These are phyloP conservation scores for Acrocephalus arundinaceus DNA, from an alignment of 2,113 vertebrate species.

Conservation along the genomic window DNA sequence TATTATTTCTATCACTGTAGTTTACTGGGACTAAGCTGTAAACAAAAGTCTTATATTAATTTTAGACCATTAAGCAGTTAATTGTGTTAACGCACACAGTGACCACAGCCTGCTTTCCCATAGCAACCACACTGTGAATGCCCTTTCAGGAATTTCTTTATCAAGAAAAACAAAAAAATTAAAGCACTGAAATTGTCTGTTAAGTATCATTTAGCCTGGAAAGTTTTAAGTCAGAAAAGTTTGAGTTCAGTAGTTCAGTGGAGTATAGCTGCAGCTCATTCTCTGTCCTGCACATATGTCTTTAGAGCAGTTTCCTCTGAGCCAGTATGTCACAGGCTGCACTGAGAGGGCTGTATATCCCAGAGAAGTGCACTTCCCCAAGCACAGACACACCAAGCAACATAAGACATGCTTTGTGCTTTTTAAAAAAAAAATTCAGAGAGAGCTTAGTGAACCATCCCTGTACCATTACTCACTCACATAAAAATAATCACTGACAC, in stretches of 20 bases:
- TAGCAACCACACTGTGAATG: neutral
- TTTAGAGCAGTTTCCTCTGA: neutral
- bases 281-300: neutral
- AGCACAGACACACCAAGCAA: neutral
- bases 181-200: neutral
- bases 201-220: neutral
- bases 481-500: neutral
- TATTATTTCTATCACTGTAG: neutral
- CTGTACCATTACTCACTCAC: neutral
- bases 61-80: neutral
- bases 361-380: neutral
- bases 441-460: neutral
- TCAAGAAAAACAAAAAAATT: neutral
- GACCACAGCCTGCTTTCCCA: neutral
- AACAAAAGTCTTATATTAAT: neutral
- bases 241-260: neutral
- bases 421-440: neutral
- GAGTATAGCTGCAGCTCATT: fast-evolving
- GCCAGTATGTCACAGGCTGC: neutral
- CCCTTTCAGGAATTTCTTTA: neutral
- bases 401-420: neutral
- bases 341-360: neutral
- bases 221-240: neutral
- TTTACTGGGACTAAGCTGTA: neutral
- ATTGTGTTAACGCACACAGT: neutral